Base-by-base conservation (phyloP, 2,113 vertebrate species). In the Varanus salvator region DNA sequence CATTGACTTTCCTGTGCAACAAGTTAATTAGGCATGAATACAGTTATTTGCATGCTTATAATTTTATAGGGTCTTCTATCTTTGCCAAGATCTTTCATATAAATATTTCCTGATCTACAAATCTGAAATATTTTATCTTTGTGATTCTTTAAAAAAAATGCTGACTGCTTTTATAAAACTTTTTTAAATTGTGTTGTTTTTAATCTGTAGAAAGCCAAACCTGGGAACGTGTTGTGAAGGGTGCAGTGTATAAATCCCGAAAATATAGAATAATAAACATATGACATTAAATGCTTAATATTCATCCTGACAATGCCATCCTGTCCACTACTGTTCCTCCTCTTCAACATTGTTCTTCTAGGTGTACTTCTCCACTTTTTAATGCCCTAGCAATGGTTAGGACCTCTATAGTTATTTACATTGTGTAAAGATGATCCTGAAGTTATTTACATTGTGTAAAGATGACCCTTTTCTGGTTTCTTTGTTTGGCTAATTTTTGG, bases 381-480 rank as follows among this genome's bases (percentile, higher is more conserved):
- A 85, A 89, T 68, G 69, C 48, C 48, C 52, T 52, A 34, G 54
- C 68, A 4, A 72, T 89, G 93, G 66, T 87, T 31, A 11, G 69
- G 78, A 64, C 5, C 21, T 60, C 68, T 68, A 1, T 29, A 86
- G 25, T 66, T 38, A 88, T 89, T 87, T 81, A 54, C 72, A 52
- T 87, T 11, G 64, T 88, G 17, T 52, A 23, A 19, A 38, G 57
- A 83, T 83, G 54, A n/a, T 57, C 21, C 21, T 66, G 23, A 8
- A 25, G 8, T 66, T 38, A n/a, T 89, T 87, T 81, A 54, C 72
- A 52, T 87, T 11, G 64, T 87, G 17, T 52, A 23, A 19, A 38
- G 57, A 83, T 57, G 64, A 44, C 5, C 34, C 15, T 80, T 25
- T 52, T 25, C 3, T 78, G 27, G 21, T 8, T 44, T 9, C 38